Evolutionary conservation across 2,888 invertebrate genomes (phyloP), one percentile per base, ranked within the genome.

Genomic region (Anorthoa munda): DNA sequence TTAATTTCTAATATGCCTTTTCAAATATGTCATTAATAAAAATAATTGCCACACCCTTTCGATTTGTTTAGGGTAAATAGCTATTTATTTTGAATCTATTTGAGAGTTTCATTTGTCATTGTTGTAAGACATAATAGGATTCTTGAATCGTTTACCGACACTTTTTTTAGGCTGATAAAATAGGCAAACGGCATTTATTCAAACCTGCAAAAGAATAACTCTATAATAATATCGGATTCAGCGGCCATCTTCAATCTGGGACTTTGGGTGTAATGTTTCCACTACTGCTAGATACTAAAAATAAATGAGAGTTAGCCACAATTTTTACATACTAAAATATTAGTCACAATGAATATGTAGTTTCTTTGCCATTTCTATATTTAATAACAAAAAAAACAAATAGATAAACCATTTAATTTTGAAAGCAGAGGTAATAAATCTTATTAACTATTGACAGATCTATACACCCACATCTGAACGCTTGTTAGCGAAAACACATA

Each of bases 401-500:
- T n/a, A 53, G 0, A 46, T 11, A 13, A 21, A 61, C 17, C 2
- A 48, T 63, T 65, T 48, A 1, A 65, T 60, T 76, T 69, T 48
- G 21, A 60, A 51, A 50, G n/a, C 4, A 56, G 21, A 63, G 59
- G 61, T 67, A 58, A 83, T 86, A 86, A 85, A 86, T 85, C 63
- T 55, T 11, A 59, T 67, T 75, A 50, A 71, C 65, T 76, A 86
- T 84, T 72, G 84, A 77, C 80, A 87, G 86, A 87, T 87, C 89
- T 90, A 85, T 87, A 88, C 90, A 90, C 90, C 90, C 91, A 91
- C 89, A 93, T 91, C 73, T 83, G 50, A 89, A 93, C 88, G 92
- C 87, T 86, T 91, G 81, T 93, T 91, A 92, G 76, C 72, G 58
- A 88, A 91, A 91, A 87, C 90, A 89, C 92, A 94, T 93, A 94